A percentile compares a stretch with the other conserved stretches of the same genome.
Conservation (phyloP, 1,140 invertebrate species). For the Bombus picipes region DNA sequence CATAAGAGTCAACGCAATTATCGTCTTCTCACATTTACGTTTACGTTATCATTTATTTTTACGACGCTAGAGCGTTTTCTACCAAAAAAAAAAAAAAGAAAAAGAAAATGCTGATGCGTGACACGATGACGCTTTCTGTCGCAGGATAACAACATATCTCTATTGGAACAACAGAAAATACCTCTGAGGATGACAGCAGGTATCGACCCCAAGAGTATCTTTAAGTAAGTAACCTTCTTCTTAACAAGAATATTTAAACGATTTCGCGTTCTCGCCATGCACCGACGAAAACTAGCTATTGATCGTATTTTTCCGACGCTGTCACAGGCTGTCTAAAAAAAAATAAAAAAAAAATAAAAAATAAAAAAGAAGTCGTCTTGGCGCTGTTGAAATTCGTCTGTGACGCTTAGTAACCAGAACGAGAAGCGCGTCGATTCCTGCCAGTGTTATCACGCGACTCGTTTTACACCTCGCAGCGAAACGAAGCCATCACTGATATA, state of each 20-base stretch:
- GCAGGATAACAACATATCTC: conserved; percentile 82
- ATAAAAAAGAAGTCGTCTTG: background rate
- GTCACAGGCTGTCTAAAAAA: background rate
- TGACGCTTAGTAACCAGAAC: background rate
- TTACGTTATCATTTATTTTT: background rate
- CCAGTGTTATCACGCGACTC: conserved; percentile 53
- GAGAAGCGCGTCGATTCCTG: conserved; percentile 37
- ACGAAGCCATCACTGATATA: conserved; percentile 45
- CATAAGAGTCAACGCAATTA: background rate
- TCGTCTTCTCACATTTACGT: background rate
- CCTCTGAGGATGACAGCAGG: conserved; percentile 82
- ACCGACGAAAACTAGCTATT: background rate
- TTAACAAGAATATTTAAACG: too few species aligned
- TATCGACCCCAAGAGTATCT: conserved; percentile 86
- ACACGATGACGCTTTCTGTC: conserved; percentile 32
- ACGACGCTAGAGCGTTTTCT: background rate
- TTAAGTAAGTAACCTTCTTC: conserved; percentile 85
- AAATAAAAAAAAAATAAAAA: background rate
- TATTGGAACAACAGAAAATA: conserved; percentile 83
- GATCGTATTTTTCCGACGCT: background rate
- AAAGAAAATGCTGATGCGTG: background rate
- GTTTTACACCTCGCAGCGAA: conserved; percentile 58
- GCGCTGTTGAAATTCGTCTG: conserved; percentile 35
- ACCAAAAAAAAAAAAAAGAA: too few species aligned
- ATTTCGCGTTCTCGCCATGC: background rate